A percentile compares a stretch with the other conserved stretches of the same genome.
These are phyloP conservation scores for Psittacula echo DNA, from an alignment of 2,797 vertebrate genomes.

Conservation along the genomic window DNA sequence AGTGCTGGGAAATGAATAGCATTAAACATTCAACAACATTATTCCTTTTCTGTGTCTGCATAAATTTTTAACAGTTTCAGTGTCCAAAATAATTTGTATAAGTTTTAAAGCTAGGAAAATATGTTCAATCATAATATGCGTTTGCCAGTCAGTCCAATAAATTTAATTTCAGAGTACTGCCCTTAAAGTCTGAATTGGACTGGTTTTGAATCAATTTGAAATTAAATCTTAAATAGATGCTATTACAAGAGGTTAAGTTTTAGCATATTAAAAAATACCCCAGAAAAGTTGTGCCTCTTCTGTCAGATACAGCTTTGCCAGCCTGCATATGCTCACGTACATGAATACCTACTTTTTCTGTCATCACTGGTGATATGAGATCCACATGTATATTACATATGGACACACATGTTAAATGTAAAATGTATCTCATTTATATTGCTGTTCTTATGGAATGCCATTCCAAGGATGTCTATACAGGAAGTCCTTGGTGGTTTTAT, in stretches of 20 bases:
- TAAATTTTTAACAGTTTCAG: conserved; percentile 62
- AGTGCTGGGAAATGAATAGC: conserved; percentile 38
- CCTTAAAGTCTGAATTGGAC: neutral
- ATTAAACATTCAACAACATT: conserved; percentile 70
- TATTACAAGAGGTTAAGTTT: neutral
- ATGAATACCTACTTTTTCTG: neutral
- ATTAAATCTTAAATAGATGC: conserved; percentile 49
- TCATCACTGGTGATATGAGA: neutral
- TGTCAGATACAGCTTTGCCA: neutral
- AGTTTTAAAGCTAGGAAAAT: conserved; percentile 44
- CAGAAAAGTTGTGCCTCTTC: neutral
- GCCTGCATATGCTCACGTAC: neutral
- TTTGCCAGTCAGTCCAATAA: conserved; percentile 12
- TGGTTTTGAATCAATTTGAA: conserved; percentile 46
- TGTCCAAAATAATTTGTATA: conserved; percentile 67
- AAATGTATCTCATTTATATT: neutral
- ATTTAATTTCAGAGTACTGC: neutral
- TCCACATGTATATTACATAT: neutral
- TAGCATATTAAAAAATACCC: neutral
- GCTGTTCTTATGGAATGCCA: neutral
- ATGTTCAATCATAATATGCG: neutral
- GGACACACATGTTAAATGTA: rapidly evolving
- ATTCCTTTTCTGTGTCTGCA: conserved; percentile 33
- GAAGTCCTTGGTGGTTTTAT: neutral
- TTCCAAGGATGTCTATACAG: neutral